These are phyloP conservation scores for Pygmarrhopalites habei DNA, from an alignment of 1,140 invertebrate species.

Conservation along the genomic window DNA sequence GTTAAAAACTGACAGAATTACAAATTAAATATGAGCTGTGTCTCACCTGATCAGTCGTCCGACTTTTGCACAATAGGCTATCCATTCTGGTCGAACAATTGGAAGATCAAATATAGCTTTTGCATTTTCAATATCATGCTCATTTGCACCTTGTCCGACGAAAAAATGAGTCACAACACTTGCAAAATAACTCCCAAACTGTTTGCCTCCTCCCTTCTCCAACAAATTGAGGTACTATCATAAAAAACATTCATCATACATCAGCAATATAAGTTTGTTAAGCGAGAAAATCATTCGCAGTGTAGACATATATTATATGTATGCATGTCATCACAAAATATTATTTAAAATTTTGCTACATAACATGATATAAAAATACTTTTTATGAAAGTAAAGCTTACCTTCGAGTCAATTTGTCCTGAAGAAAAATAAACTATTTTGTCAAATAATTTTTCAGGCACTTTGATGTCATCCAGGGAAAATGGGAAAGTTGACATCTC, in stretches of 20 bases:
- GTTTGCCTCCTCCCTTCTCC: conserved; percentile 72
- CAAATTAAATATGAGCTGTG: no score
- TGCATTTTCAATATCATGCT: conserved; percentile 72
- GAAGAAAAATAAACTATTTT: conserved; percentile 19
- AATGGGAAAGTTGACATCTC: conserved; percentile 26
- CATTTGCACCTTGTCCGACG: conserved; percentile 67
- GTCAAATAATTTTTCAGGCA: conserved; percentile 17
- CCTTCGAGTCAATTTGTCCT: conserved; percentile 25
- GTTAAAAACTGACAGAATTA: no score
- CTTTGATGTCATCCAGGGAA: conserved; percentile 14
- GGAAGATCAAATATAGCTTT: conserved; percentile 85
- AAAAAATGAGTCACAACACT: conserved; percentile 84
- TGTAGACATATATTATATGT: no score
- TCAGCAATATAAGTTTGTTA: neutral
- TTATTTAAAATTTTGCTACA: no score
- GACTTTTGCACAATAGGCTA: conserved; percentile 61
- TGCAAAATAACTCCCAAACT: conserved; percentile 70
- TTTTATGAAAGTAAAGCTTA: no score
- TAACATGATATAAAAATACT: no score
- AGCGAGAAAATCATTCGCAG: neutral
- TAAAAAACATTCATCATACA: neutral
- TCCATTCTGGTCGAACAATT: conserved; percentile 69
- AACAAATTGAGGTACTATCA: conserved; percentile 19
- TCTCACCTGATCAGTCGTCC: conserved; percentile 58
- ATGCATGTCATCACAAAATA: no score